Evolutionary conservation across 2,113 vertebrate genomes (phyloP), one percentile per base, ranked within the genome.

Genomic region (Fregetta grallaria): DNA sequence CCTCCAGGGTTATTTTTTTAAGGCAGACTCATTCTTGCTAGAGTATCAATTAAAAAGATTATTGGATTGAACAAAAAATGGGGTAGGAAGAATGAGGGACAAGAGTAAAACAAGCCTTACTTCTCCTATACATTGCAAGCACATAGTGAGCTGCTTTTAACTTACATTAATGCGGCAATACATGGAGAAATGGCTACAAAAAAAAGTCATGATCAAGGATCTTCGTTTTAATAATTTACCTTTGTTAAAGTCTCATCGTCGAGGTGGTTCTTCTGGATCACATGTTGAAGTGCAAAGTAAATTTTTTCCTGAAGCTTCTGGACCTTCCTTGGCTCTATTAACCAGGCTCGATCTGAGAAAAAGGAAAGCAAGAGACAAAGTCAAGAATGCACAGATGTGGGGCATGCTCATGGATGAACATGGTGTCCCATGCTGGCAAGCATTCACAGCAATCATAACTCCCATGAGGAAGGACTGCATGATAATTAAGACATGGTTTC

Each of bases 221-320:
- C 14, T 94, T 68, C 10, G 6, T 70, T 62, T 72, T 74, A 63
- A 80, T 19, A 36, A 62, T 96, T 88, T 98, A 99, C 99, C 98
- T 99, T 99, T 78, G 99, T 99, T 97, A 99, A 94, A 29, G 98
- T 99, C 67, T 99, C 99, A 94, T 99, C 99, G 0, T 99, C 99
- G 86, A 99, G 99, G 97, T 99, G 99, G 98, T 99, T 99, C 98
- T 99, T 99, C 98, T 99, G 99, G 98, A 99, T 99, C 96, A 99
- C 99, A 88, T 99, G 99, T 96, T 99, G 99, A 98, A 99, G 99
- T 98, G 99, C 99, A 99, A 99, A 99, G 98, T 99, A 99, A 97
- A 99, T 99, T 97, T 99, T 99, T 98, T 99, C 99, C 98, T 99
- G 99, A 97, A 99, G 99, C 96, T 99, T 99, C 97, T 99, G 99